These are phyloP conservation scores for Hypanus sabinus DNA, from an alignment of 2,113 vertebrate species.

Conservation along the genomic window DNA sequence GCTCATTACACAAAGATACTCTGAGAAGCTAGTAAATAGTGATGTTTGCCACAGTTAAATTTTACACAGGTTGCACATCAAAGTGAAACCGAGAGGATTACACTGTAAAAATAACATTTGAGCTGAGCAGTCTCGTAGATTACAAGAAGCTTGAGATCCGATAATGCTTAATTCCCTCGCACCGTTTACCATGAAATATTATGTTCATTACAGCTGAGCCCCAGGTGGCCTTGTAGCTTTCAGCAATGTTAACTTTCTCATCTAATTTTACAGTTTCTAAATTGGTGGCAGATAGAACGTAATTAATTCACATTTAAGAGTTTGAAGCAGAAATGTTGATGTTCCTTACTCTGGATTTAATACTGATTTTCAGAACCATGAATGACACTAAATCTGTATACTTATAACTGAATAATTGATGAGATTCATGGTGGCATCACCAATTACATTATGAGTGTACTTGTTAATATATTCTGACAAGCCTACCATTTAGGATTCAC, in stretches of 20 bases:
- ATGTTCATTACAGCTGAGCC: neutral
- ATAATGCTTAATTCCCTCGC: neutral
- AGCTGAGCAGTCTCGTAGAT: slow-evolving; percentile 4
- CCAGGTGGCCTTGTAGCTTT: neutral
- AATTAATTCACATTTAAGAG: slow-evolving; percentile 6
- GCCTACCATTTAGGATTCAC: neutral
- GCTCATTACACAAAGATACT: neutral
- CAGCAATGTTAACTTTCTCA: neutral
- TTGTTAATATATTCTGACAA: slow-evolving; percentile 17
- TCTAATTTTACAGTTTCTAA: slow-evolving; percentile 18
- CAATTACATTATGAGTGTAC: neutral
- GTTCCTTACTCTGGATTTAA: neutral
- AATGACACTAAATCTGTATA: neutral
- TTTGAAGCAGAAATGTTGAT: neutral
- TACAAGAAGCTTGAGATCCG: slow-evolving; percentile 12
- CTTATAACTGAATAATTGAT: slow-evolving; percentile 18
- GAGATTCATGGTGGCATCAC: neutral
- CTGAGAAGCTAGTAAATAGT: neutral
- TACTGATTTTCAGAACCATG: neutral
- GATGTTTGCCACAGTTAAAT: neutral
- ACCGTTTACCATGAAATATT: slow-evolving; percentile 4
- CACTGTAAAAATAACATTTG: neutral
- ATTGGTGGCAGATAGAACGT: neutral
- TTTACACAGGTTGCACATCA: neutral
- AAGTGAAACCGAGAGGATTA: slow-evolving; percentile 2